phyloP scores from a whole-genome alignment of 2,888 invertebrate genomes.

The Limulus polyphemus region DNA sequence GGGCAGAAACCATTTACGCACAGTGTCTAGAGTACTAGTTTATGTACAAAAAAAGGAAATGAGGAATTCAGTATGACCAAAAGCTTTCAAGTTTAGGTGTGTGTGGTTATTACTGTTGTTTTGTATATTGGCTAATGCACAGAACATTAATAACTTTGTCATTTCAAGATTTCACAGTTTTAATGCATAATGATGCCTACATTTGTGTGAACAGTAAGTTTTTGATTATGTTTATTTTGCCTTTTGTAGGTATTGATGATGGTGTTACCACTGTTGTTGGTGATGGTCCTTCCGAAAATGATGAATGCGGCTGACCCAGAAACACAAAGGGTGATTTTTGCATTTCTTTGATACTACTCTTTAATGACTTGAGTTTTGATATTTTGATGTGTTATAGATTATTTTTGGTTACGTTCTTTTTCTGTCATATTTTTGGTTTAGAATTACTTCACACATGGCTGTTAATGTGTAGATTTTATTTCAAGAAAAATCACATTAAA shows the following conservation, averaged over 20 bases:
- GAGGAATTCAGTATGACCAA: no score
- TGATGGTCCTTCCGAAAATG: slow-evolving; percentile 88
- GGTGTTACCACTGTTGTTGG: slow-evolving; percentile 76
- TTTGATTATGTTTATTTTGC: background rate
- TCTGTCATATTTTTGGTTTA: background rate
- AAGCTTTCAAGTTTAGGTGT: no score
- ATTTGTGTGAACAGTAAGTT: no score
- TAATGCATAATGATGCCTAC: no score
- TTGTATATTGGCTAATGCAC: no score
- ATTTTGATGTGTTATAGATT: background rate
- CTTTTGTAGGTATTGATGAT: slow-evolving; percentile 69
- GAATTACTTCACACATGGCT: slow-evolving; percentile 4
- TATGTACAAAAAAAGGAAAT: no score
- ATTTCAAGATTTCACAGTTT: no score
- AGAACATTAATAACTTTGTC: no score
- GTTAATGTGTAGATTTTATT: background rate
- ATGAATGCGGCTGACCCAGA: slow-evolving; percentile 85
- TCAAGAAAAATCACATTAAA: no score
- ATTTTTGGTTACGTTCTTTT: background rate
- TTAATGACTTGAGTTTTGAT: background rate
- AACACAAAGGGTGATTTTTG: slow-evolving; percentile 58
- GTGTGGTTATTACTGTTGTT: no score
- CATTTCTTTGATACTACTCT: background rate
- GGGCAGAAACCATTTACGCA: no score
- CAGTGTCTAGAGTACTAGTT: no score